These are phyloP conservation scores for Psilanteris sp. DNA, from an alignment of 1,140 invertebrate genomes.

Conservation along the genomic window DNA sequence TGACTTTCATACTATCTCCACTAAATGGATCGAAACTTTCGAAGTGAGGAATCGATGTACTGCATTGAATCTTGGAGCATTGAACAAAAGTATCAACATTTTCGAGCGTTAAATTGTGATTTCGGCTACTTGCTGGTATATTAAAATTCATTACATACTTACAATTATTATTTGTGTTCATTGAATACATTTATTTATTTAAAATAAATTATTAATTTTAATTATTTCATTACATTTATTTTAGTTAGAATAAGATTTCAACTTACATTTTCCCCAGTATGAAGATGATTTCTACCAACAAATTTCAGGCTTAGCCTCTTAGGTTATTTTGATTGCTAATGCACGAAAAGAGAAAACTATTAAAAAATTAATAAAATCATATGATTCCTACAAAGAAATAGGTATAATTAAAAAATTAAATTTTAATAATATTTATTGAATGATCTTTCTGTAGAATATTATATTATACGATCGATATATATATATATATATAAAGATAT, in stretches of 20 bases:
- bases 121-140: conserved; percentile 15
- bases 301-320: neutral
- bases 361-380: conserved; percentile 11
- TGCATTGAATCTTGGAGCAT: conserved; percentile 5
- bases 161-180: neutral
- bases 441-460: too few species aligned
- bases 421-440: neutral
- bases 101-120: conserved; percentile 4
- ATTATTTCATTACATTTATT: too few species aligned
- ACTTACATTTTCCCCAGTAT: neutral
- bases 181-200: too few species aligned
- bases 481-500: too few species aligned
- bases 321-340: neutral
- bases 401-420: conserved; percentile 1
- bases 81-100: conserved; percentile 1
- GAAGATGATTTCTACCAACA: conserved; percentile 6
- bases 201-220: too few species aligned
- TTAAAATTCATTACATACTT: too few species aligned
- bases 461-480: too few species aligned
- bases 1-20: neutral
- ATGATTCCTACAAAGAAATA: neutral
- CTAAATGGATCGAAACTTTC: conserved; percentile 10
- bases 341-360: neutral
- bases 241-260: conserved; percentile 28
- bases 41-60: conserved; percentile 11